Base-by-base conservation (phyloP, 2,888 invertebrate genomes). In the Heterodera filipjevi region DNA sequence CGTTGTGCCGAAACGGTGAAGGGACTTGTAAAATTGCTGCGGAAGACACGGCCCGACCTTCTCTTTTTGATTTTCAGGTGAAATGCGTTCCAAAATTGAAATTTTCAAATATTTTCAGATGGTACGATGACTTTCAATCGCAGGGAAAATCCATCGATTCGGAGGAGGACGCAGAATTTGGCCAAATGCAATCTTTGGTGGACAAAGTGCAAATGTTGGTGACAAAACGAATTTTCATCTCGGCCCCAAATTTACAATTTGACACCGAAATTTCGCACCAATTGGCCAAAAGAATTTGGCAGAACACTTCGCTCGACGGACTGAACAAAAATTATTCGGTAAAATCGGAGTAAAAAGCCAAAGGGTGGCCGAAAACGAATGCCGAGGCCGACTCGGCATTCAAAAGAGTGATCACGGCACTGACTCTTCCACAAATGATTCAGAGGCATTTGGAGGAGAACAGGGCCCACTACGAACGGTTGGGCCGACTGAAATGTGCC, bases 211-310 rank as follows among this genome's bases (percentile, higher is more conserved):
- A 68, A 35, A 16, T 5, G 22, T 68, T 33, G 30, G 68, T 68
- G 14, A 5, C 16, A n/a, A 14, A 14, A 5, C 32, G 10, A 2
- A 68, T 68, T 35, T 68, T 68, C 68, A 32, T 68, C 22, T 68
- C 68, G 19, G 68, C 68, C 5, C 68, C 68, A 32, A 68, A 68
- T 33, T 27, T 68, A 6, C 68, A 68, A 32, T 68, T 68, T 22
- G 33, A 35, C 68, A 35, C 68, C 68, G 68, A 68, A 68, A 68
- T 68, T 68, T 32, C 68, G 33, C 68, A 68, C 22, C 68, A 68
- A 68, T 35, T 68, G 33, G 68, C 68, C 8, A 68, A 68, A 33
- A 32, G 68, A 32, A 68, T 68, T 68, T 68, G 68, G 68, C 68
- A 35, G 19, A 35, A 35, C 16, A 35, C 14, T 35, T 22, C 68